A percentile compares a stretch with the other conserved stretches of the same genome.
Evolutionary conservation across 2,888 invertebrate genomes (phyloP).

Genomic region (Torymus texanus): DNA sequence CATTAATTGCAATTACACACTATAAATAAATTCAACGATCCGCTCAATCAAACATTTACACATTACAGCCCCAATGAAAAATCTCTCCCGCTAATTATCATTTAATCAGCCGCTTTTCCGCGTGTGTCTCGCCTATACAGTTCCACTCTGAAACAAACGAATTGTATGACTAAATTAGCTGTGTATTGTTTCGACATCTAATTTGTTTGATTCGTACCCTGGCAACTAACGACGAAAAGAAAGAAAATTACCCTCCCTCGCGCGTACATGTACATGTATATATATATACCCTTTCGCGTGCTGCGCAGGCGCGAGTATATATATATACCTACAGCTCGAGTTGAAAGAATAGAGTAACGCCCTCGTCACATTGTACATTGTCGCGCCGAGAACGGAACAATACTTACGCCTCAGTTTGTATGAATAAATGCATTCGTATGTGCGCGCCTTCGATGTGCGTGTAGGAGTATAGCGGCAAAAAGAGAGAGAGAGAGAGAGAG

Average conservation of each 20-base stretch:
- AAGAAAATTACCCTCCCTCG: conserved; percentile 29
- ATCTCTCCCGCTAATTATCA: not conserved
- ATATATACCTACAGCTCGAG: conserved; percentile 39
- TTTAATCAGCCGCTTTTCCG: not conserved
- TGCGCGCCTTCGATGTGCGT: conserved; percentile 61
- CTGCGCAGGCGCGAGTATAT: not conserved
- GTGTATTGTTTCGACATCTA: conserved; percentile 49
- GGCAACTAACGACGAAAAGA: not conserved
- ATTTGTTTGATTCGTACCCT: conserved; percentile 44
- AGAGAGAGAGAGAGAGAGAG: not conserved
- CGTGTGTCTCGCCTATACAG: not conserved
- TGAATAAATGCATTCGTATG: conserved; percentile 73
- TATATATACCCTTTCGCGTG: too few relatives aligned
- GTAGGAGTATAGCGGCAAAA: conserved; percentile 65
- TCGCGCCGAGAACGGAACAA: conserved; percentile 70
- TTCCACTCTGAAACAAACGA: not conserved
- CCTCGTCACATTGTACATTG: conserved; percentile 73
- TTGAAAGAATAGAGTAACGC: conserved; percentile 69
- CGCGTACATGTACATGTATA: conserved; percentile 1
- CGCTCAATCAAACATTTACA: too few relatives aligned
- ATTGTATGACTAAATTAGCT: conserved; percentile 21
- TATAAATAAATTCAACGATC: too few relatives aligned
- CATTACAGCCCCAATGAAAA: not conserved
- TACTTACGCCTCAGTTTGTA: conserved; percentile 70
- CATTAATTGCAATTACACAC: too few relatives aligned